Base-by-base conservation (phyloP, 2,797 vertebrate genomes). In the Brachymystax lenok region DNA sequence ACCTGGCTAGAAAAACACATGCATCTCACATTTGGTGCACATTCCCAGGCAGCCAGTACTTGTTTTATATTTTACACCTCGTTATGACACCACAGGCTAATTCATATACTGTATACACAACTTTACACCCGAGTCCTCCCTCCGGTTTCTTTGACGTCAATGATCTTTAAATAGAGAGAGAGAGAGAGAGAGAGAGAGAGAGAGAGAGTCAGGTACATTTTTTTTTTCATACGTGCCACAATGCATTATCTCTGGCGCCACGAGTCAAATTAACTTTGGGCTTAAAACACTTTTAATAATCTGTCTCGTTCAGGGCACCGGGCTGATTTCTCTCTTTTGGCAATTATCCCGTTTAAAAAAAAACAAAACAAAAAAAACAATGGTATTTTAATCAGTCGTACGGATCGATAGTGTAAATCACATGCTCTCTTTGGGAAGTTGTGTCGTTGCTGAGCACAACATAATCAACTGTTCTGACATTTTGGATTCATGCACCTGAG, bases 341-440 rank as follows among this genome's bases (percentile, higher is more conserved):
- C 90, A 93, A 93, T 94, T 93, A 94, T 86, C 90, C 87, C 83
- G 82, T 90, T 88, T 89, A 89, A 93, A 94, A 91, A 93, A 92
- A 24, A n/a, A n/a, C n/a, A n/a, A n/a, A n/a, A n/a, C n/a, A n/a
- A n/a, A n/a, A n/a, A 91, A 93, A 92, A 24, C 24, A 24, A 24
- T 24, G 24, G 1, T 92, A 92, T 93, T 92, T 88, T 92, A 92
- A 93, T 93, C 90, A 90, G 85, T 79, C 88, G 1, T 81, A 83
- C 90, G 89, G 88, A 90, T 93, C 92, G 64, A 90, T 92, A 89
- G 84, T 85, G 86, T 90, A 88, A 89, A 91, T 92, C 89, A 84
- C 81, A 85, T 79, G 77, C 77, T 21, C 83, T 80, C 83, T 28
- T 52, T 73, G 83, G 81, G 70, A 86, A 86, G 88, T 81, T 86